Conservation (phyloP, 2,888 invertebrate species). For the Iselma pallidipennis region DNA sequence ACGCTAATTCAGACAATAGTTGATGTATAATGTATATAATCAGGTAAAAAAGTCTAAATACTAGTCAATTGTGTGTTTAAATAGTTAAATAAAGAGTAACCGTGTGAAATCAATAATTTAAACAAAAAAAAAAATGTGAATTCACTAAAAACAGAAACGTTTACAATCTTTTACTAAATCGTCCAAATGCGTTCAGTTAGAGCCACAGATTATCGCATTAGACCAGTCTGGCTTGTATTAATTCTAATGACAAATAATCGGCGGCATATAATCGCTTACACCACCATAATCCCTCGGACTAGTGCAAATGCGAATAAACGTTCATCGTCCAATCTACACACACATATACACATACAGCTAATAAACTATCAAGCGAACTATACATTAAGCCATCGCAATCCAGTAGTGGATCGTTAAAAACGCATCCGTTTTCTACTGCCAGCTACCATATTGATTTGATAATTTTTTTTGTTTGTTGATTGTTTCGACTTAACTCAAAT, state of each 20-base stretch:
- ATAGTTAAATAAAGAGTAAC: too few relatives aligned
- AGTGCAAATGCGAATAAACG: constrained; percentile 17
- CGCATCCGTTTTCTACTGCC: neutral
- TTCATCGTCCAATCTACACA: neutral
- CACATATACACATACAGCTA: neutral
- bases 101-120: neutral
- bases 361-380: neutral
- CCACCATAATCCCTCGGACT: constrained; percentile 12
- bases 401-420: neutral
- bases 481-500: too few relatives aligned
- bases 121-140: neutral
- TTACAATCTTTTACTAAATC: neutral
- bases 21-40: constrained; percentile 4
- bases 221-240: constrained; percentile 27
- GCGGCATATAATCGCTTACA: constrained; percentile 27
- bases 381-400: neutral
- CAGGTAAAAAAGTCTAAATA: neutral
- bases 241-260: constrained; percentile 40
- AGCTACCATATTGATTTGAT: too few relatives aligned
- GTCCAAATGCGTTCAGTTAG: constrained; percentile 17
- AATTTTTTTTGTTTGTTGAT: too few relatives aligned
- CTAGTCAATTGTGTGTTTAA: neutral
- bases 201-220: constrained; percentile 18
- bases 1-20: neutral
- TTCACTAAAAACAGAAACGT: constrained; percentile 4